A percentile compares a stretch with the other conserved stretches of the same genome.
Evolutionary conservation across 2,113 vertebrate species (phyloP).

Genomic region (Lagopus leucura): DNA sequence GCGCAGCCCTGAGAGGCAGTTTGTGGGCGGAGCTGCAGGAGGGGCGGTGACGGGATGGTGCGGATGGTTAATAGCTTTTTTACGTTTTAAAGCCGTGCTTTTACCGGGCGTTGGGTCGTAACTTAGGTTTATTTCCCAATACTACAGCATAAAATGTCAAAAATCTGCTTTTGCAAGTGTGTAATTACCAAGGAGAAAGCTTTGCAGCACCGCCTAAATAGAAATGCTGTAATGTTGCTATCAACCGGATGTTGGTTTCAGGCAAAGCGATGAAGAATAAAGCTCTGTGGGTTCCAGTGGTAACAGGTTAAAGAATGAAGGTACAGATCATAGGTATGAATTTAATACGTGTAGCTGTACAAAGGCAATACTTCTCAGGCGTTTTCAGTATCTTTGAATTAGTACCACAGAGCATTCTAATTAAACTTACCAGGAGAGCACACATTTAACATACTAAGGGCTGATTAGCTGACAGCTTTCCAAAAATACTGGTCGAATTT

Average conservation of each 20-base stretch:
- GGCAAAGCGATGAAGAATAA: background rate
- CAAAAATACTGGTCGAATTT: background rate
- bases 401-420: background rate
- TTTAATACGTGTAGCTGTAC: background rate
- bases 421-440: background rate
- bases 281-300: background rate
- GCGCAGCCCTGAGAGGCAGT: fast-evolving
- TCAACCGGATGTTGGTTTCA: background rate
- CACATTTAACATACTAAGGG: background rate
- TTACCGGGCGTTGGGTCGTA: background rate
- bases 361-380: background rate
- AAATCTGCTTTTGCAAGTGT: background rate
- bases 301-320: background rate
- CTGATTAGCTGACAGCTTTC: background rate
- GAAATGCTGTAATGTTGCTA: background rate
- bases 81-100: background rate
- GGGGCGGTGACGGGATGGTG: fast-evolving
- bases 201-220: background rate
- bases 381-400: background rate
- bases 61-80: background rate
- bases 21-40: fast-evolving
- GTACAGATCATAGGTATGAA: background rate
- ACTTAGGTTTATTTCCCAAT: background rate
- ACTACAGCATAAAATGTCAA: background rate
- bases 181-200: background rate